These are phyloP conservation scores for Ramphastos sulfuratus DNA, from an alignment of 2,113 vertebrate genomes.

Conservation along the genomic window DNA sequence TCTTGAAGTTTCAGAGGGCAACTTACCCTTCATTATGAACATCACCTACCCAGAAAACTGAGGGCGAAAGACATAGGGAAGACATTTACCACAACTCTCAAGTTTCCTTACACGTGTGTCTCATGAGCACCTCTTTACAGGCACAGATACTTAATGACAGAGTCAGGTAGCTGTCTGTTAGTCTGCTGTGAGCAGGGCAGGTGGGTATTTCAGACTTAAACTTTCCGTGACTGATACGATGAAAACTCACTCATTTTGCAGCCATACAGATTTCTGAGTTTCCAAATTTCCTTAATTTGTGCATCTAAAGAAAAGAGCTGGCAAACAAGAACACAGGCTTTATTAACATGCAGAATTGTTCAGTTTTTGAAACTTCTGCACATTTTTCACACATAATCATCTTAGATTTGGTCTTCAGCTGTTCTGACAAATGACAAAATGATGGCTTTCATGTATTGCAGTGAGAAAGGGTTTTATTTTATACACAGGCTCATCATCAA, in stretches of 20 bases:
- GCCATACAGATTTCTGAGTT: background rate
- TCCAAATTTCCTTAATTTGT: constrained; percentile 24
- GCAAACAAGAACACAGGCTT: background rate
- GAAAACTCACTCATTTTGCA: constrained; percentile 1
- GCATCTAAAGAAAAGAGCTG: background rate
- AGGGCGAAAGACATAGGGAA: background rate
- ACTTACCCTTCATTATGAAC: background rate
- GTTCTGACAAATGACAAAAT: background rate
- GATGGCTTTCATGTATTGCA: background rate
- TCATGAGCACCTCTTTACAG: background rate
- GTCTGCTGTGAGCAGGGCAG: background rate
- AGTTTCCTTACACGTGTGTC: background rate
- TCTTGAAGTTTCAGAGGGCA: background rate
- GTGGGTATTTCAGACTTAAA: background rate
- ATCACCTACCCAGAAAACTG: background rate
- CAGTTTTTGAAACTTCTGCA: background rate
- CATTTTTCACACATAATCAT: background rate
- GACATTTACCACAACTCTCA: background rate
- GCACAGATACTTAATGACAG: background rate
- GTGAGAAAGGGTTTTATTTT: constrained; percentile 57
- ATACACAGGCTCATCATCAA: background rate
- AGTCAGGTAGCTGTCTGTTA: background rate
- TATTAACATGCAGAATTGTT: background rate
- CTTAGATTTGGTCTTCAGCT: background rate
- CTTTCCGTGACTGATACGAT: accelerated